Conservation (phyloP, 2,797 vertebrate species). For the Paratrypauchen microcephalus region DNA sequence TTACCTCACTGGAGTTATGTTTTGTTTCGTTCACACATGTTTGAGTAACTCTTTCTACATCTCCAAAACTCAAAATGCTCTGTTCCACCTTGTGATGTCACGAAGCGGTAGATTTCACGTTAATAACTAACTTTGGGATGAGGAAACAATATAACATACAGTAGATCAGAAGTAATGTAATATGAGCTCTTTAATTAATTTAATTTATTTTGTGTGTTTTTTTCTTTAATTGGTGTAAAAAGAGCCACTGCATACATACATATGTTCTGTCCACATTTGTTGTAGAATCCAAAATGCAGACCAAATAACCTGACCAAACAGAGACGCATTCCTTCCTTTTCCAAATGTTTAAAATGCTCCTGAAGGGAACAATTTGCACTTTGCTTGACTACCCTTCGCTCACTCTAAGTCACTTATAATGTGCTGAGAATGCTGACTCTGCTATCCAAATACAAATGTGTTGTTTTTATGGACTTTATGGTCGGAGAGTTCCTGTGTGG, state of each 20-base stretch:
- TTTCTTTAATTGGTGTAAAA: neutral
- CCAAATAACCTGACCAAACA: neutral
- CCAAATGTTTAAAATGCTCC: neutral
- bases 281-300: neutral
- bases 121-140: too few relatives aligned
- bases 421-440: neutral
- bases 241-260: neutral
- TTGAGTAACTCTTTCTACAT: too few relatives aligned
- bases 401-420: too few relatives aligned
- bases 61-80: too few relatives aligned
- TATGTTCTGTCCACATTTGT: neutral
- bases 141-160: too few relatives aligned
- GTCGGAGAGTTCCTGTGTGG: constrained; percentile 44
- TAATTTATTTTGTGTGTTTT: too few relatives aligned
- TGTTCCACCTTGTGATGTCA: too few relatives aligned
- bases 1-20: too few relatives aligned
- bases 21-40: too few relatives aligned
- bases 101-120: too few relatives aligned
- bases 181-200: too few relatives aligned
- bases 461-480: constrained; percentile 37
- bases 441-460: constrained; percentile 1
- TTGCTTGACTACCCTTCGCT: neutral
- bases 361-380: neutral
- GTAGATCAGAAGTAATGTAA: too few relatives aligned
- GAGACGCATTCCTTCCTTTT: neutral